These are phyloP conservation scores for Perccottus glenii DNA, from an alignment of 2,113 vertebrate species.

Conservation along the genomic window DNA sequence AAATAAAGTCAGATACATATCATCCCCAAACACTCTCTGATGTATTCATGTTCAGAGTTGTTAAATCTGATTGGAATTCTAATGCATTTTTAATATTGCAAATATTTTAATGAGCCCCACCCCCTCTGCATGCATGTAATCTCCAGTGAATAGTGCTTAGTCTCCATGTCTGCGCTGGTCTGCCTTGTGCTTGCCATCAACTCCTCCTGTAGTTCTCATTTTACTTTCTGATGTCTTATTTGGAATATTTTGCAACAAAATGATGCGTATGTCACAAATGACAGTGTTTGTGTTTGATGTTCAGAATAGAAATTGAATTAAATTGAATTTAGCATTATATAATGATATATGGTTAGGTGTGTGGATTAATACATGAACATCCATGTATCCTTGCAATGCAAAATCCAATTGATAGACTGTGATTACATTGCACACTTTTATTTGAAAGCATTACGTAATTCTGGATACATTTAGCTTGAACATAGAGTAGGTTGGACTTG, in stretches of 20 bases:
- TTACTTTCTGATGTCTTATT: not conserved
- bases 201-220: conserved; percentile 3
- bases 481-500: conserved; percentile 28
- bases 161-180: conserved; percentile 29
- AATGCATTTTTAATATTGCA: conserved; percentile 73
- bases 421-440: not conserved
- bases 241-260: too few species aligned
- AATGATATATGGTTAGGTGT: too few species aligned
- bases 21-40: conserved; percentile 33
- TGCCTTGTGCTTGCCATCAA: conserved; percentile 3
- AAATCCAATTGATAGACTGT: too few species aligned
- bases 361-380: too few species aligned
- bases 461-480: conserved; percentile 14
- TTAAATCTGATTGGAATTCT: conserved; percentile 59
- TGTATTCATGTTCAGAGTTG: conserved; percentile 56
- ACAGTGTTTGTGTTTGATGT: too few species aligned
- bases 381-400: too few species aligned
- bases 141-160: conserved; percentile 60
- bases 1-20: conserved; percentile 3
- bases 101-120: conserved; percentile 67
- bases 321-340: too few species aligned
- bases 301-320: too few species aligned
- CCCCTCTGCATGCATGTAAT: conserved; percentile 53
- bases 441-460: conserved; percentile 58
- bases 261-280: too few species aligned